These are phyloP conservation scores for Mamestra configurata DNA, from an alignment of 1,140 invertebrate species.

Conservation along the genomic window DNA sequence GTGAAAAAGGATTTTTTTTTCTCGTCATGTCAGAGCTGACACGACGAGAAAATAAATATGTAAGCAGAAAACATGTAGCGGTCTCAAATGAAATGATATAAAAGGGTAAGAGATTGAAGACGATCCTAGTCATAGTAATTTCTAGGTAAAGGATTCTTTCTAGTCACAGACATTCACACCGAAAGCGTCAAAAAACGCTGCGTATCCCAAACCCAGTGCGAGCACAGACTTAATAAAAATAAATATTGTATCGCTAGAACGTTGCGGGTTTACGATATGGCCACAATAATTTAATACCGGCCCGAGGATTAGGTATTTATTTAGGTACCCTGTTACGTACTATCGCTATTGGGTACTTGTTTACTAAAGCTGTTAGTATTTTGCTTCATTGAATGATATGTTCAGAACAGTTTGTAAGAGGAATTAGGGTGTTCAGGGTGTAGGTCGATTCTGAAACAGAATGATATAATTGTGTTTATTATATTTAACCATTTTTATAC, in stretches of 20 bases:
- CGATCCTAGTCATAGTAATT: no score
- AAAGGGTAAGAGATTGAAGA: no score
- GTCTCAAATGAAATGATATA: no score
- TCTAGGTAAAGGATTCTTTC: no score
- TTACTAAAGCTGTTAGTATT: slow-evolving; percentile 6
- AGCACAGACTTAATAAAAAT: slow-evolving; percentile 74
- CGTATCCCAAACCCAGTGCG: slow-evolving; percentile 61
- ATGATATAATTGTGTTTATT: no score
- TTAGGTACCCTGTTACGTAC: slow-evolving; percentile 64
- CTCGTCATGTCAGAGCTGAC: no score
- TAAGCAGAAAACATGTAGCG: no score
- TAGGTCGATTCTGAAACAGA: no score
- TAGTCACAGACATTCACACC: no score
- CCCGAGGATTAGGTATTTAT: slow-evolving; percentile 79
- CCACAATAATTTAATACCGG: slow-evolving; percentile 78
- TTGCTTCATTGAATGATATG: slow-evolving; percentile 12
- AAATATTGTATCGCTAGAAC: slow-evolving; percentile 75
- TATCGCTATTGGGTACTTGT: slow-evolving; percentile 19
- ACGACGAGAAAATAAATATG: no score
- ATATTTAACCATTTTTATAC: no score
- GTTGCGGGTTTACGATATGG: slow-evolving; percentile 76
- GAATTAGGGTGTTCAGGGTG: not conserved
- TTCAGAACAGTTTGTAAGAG: not conserved
- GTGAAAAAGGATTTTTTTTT: no score
- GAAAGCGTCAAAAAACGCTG: slow-evolving; percentile 32